Percentiles rank a stretch among this genome's conserved stretches.
phyloP scores from a whole-genome alignment of 2,113 vertebrate species.

The Nestor notabilis region DNA sequence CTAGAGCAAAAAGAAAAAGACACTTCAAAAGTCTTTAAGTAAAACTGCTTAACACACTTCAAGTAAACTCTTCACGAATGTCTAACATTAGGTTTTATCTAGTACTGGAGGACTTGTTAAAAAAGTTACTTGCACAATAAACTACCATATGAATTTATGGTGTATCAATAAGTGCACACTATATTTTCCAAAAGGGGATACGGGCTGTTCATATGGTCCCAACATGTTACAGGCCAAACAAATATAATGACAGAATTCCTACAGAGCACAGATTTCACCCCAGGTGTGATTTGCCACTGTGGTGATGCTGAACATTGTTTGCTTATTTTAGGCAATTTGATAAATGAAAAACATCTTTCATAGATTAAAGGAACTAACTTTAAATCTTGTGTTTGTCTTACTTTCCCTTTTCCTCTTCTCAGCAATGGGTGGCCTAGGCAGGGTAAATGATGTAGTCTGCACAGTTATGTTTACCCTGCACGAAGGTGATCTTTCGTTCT shows the following conservation, averaged over 20 bases:
- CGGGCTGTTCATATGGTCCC: background rate
- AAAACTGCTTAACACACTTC: background rate
- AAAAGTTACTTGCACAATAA: background rate
- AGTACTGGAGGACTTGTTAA: background rate
- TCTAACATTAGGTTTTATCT: background rate
- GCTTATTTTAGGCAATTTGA: background rate
- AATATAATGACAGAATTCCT: background rate
- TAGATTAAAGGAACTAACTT: background rate
- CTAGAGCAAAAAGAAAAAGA: background rate
- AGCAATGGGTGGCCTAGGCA: background rate
- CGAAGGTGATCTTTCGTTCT: background rate
- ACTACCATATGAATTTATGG: background rate
- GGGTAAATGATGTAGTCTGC: background rate
- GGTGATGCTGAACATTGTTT: background rate
- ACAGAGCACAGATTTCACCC: background rate
- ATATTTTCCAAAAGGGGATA: background rate
- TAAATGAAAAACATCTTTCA: background rate
- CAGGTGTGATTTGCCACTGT: background rate
- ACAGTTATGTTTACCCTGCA: background rate
- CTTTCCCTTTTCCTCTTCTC: background rate
- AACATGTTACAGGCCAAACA: accelerated
- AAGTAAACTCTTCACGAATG: background rate
- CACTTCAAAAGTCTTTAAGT: background rate
- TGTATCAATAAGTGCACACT: background rate
- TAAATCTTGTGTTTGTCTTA: background rate